Evolutionary conservation across 1,140 invertebrate species (phyloP).

Genomic region (Caenorhabditis remanei): DNA sequence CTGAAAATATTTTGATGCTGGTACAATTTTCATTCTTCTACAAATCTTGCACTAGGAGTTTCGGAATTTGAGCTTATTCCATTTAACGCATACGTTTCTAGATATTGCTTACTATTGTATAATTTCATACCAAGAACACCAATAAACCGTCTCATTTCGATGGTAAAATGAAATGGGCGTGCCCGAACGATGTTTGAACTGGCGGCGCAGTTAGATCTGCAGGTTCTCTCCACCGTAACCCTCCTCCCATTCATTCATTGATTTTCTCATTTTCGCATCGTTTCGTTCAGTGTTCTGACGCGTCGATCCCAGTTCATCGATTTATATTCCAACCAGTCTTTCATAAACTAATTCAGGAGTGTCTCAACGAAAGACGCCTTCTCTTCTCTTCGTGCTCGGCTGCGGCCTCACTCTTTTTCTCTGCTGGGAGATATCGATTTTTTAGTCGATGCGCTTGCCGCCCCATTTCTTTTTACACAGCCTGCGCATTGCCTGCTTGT

Average conservation of each 20-base stretch:
- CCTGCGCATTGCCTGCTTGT: not conserved
- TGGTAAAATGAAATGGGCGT: conserved; percentile 3
- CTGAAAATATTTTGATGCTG: no score
- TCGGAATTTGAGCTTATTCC: no score
- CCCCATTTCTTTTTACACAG: conserved; percentile 1
- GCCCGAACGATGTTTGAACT: not conserved
- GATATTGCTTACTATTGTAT: no score
- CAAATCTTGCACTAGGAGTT: no score
- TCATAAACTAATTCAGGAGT: not conserved
- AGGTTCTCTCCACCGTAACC: conserved; percentile 34
- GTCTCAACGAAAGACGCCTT: not conserved
- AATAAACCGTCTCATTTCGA: not conserved
- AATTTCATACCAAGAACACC: not conserved
- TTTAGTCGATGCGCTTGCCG: not conserved
- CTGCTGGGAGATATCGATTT: not conserved
- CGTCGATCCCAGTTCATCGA: not conserved
- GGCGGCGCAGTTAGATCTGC: conserved; percentile 54
- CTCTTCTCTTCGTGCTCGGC: conserved; percentile 5
- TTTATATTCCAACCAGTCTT: no score
- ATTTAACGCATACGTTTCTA: no score
- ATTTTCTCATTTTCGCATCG: conserved; percentile 47
- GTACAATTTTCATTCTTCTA: no score
- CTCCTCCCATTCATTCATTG: conserved; percentile 3
- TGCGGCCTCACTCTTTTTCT: not conserved
- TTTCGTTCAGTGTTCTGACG: not conserved